These are phyloP conservation scores for Clostera curtula DNA, from an alignment of 2,888 invertebrate genomes.

Conservation along the genomic window DNA sequence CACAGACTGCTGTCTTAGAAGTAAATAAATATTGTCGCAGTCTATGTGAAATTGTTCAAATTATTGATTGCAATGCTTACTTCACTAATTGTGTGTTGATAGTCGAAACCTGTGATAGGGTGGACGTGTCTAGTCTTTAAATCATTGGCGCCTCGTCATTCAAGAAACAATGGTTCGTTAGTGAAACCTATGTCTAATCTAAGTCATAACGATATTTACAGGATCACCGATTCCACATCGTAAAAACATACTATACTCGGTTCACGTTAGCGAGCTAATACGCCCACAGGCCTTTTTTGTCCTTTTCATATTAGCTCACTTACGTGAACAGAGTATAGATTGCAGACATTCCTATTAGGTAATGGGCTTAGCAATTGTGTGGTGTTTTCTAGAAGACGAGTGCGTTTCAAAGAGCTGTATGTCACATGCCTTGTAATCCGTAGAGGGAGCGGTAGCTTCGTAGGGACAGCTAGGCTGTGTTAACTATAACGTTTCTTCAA, in stretches of 20 bases:
- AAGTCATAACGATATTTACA: too few species aligned
- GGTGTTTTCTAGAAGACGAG: not conserved
- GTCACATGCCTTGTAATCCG: constrained; percentile 49
- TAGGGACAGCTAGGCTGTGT: constrained; percentile 69
- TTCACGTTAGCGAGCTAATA: too few species aligned
- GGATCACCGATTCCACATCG: too few species aligned
- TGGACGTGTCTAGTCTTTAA: constrained; percentile 25
- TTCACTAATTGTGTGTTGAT: constrained; percentile 24
- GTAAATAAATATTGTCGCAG: not conserved
- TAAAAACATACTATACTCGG: too few species aligned
- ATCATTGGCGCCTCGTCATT: constrained; percentile 23
- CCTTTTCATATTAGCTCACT: too few species aligned
- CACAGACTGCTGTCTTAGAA: too few species aligned
- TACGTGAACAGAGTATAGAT: too few species aligned
- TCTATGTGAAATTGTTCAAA: constrained; percentile 3
- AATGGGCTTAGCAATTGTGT: too few species aligned
- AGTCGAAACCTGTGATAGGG: constrained; percentile 52
- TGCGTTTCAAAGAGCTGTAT: constrained; percentile 18
- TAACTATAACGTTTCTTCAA: constrained; percentile 62
- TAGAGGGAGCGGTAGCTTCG: constrained; percentile 46
- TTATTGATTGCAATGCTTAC: constrained; percentile 20
- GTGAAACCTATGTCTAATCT: too few species aligned
- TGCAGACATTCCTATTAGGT: too few species aligned
- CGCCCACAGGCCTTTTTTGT: too few species aligned
- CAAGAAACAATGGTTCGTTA: constrained; percentile 14